Conservation (phyloP, 2,888 invertebrate genomes). For the Crioceris asparagi region DNA sequence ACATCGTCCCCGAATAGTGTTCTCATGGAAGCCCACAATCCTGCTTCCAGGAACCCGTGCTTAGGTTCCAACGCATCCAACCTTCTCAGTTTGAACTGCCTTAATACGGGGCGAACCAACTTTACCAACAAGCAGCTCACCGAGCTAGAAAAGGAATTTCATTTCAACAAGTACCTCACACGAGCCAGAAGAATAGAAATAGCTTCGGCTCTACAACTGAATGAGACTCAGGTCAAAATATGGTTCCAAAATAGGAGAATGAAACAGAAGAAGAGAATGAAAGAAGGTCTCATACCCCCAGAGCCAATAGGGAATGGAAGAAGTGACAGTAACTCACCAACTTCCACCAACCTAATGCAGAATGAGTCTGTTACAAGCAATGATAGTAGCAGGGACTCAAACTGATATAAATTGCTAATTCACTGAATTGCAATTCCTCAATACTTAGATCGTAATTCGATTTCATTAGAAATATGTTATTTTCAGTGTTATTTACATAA, state of each 20-base stretch:
- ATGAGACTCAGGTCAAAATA: conserved; percentile 94
- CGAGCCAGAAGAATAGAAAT: conserved; percentile 95
- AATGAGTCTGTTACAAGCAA: conserved; percentile 41
- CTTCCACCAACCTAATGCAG: conserved; percentile 30
- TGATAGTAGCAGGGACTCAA: conserved; percentile 53
- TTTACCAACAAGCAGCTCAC: conserved; percentile 99
- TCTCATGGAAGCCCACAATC: conserved; percentile 42
- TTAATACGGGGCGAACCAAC: conserved; percentile 90
- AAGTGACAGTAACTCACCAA: conserved; percentile 39
- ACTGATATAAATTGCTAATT: not conserved
- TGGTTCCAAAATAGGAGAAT: conserved; percentile 98
- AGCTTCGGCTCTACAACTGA: conserved; percentile 88
- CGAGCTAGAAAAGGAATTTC: conserved; percentile 98
- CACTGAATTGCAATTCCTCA: too few species aligned
- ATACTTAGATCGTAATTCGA: too few species aligned
- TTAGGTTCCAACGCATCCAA: conserved; percentile 38
- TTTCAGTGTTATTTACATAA: too few species aligned
- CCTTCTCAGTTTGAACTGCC: conserved; percentile 36
- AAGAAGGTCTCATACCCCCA: conserved; percentile 66
- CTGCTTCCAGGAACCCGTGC: conserved; percentile 38
- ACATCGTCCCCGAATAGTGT: conserved; percentile 30
- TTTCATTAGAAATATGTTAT: too few species aligned
- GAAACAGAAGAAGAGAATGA: conserved; percentile 97
- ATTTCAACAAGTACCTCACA: conserved; percentile 98
- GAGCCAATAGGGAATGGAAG: conserved; percentile 39